Percentiles rank a stretch among this genome's conserved stretches.
Conservation (phyloP, 2,888 invertebrate species). For the Mimas tiliae region DNA sequence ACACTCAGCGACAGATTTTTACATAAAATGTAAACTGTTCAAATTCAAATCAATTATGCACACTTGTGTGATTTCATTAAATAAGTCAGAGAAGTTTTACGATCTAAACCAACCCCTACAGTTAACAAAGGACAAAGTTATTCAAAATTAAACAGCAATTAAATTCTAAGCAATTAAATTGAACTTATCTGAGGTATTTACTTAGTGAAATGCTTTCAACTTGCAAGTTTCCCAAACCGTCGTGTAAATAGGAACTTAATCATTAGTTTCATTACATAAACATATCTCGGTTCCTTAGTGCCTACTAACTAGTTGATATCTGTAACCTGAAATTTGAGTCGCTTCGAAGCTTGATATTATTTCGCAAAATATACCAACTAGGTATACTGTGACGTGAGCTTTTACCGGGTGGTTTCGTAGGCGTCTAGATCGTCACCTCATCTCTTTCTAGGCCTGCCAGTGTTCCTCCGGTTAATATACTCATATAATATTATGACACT, state of each 20-base stretch:
- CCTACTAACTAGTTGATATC: neutral
- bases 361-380: too few relatives aligned
- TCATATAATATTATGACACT: too few relatives aligned
- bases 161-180: neutral
- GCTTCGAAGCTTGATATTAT: too few relatives aligned
- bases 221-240: neutral
- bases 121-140: neutral
- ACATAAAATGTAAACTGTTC: neutral
- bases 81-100: neutral
- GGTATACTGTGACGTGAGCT: too few relatives aligned
- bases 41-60: neutral
- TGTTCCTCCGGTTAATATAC: too few relatives aligned
- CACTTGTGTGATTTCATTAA: neutral
- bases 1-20: too few relatives aligned
- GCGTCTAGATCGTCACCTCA: too few relatives aligned
- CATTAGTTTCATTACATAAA: neutral
- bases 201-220: neutral
- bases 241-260: neutral
- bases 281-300: neutral
- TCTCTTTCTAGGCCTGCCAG: too few relatives aligned
- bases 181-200: neutral
- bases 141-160: neutral
- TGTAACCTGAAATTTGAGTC: too few relatives aligned
- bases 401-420: too few relatives aligned
- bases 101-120: neutral